Percentiles rank a stretch among this genome's conserved stretches.
These are phyloP conservation scores for Eristalinus sepulchralis DNA, from an alignment of 2,888 invertebrate species.

Conservation along the genomic window DNA sequence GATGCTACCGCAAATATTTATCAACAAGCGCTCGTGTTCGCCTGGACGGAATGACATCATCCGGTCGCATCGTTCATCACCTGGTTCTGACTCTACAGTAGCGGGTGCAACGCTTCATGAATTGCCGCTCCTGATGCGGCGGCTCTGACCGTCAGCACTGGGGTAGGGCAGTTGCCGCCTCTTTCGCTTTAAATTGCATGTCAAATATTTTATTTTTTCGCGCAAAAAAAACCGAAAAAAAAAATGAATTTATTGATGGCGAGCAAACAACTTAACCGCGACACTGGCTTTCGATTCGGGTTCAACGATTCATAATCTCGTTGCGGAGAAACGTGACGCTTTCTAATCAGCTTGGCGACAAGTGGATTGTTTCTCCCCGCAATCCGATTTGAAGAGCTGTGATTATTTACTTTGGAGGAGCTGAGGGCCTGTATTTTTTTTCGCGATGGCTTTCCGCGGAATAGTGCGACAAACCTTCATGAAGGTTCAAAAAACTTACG, in stretches of 20 bases:
- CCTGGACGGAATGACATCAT: constrained; percentile 40
- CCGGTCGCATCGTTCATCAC: constrained; percentile 50
- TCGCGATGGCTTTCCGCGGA: background rate
- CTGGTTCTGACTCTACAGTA: constrained; percentile 2
- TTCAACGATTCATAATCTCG: constrained; percentile 60
- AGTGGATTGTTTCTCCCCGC: constrained; percentile 10
- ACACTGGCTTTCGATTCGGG: constrained; percentile 18
- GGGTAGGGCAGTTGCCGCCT: constrained; percentile 49
- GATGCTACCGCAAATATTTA: constrained; percentile 30
- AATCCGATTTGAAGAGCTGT: constrained; percentile 8
- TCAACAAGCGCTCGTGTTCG: constrained; percentile 13
- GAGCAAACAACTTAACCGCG: constrained; percentile 16
- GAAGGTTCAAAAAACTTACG: background rate
- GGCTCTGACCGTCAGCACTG: background rate
- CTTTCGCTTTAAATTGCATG: constrained; percentile 21
- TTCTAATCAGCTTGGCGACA: constrained; percentile 59
- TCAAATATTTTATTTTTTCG: constrained; percentile 26
- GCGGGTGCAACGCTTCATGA: constrained; percentile 50
- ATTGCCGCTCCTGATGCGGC: background rate
- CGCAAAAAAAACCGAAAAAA: background rate
- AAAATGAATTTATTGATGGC: background rate
- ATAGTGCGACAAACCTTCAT: background rate
- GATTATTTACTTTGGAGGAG: constrained; percentile 3
- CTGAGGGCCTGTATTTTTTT: background rate
- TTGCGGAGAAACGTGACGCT: constrained; percentile 51